Evolutionary conservation across 2,113 vertebrate genomes (phyloP).

Genomic region (Hyla sarda): DNA sequence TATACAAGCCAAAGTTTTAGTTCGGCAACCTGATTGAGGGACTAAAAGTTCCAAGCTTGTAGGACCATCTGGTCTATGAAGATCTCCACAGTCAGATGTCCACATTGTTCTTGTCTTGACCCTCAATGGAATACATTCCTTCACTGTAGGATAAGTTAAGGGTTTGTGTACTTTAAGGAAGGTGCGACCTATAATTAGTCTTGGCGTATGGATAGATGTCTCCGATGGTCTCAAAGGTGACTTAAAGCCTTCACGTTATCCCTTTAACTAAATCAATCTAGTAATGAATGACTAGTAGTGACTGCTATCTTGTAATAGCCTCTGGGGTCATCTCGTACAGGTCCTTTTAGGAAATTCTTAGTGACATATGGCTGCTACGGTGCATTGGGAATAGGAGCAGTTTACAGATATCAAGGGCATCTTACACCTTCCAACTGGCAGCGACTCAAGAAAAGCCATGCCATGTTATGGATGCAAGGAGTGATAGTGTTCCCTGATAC

Average conservation of each 20-base stretch:
- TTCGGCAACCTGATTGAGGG: background rate
- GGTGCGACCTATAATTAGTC: background rate
- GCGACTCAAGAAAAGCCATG: background rate
- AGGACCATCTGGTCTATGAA: background rate
- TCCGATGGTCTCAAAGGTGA: background rate
- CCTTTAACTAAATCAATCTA: conserved; percentile 1
- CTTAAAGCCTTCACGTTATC: background rate
- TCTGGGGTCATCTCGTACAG: conserved; percentile 15
- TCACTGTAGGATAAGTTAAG: background rate
- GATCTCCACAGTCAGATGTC: background rate
- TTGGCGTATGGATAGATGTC: background rate
- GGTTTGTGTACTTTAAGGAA: too few relatives aligned
- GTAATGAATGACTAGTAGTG: conserved; percentile 21
- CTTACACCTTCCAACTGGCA: conserved; percentile 28
- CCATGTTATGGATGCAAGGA: background rate
- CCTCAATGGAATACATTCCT: background rate
- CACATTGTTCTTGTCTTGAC: background rate
- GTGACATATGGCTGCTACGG: conserved; percentile 32
- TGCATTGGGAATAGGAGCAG: background rate
- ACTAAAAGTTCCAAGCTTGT: background rate
- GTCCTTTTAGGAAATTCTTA: conserved; percentile 36
- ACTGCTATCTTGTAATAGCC: conserved; percentile 40
- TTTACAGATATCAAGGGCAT: conserved; percentile 47
- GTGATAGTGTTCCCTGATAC: conserved; percentile 13
- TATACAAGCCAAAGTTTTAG: background rate